Evolutionary conservation across 2,888 invertebrate genomes (phyloP).

Genomic region (Drosophila putrida): DNA sequence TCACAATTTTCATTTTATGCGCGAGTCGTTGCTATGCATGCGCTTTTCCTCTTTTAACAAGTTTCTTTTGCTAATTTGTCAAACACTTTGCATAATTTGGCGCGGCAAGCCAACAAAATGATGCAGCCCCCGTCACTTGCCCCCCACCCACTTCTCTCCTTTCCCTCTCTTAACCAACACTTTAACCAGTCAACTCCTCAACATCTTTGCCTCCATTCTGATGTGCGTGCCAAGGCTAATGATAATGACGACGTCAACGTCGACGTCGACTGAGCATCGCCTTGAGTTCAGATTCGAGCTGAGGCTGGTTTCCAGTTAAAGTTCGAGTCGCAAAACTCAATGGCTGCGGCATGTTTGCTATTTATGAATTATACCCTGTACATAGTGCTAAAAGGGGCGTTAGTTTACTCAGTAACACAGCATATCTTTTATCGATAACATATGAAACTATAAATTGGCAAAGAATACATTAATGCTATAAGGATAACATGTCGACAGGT

Average conservation of each 20-base stretch:
- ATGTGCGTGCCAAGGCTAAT: constrained; percentile 35
- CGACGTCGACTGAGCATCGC: not conserved
- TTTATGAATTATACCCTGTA: constrained; percentile 27
- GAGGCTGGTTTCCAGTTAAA: not conserved
- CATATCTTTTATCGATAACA: not conserved
- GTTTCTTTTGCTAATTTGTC: constrained; percentile 81
- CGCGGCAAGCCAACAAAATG: constrained; percentile 47
- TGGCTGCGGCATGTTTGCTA: constrained; percentile 6
- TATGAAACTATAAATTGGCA: not conserved
- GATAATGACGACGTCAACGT: constrained; percentile 21
- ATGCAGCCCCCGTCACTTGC: constrained; percentile 14
- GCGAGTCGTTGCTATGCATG: constrained; percentile 77
- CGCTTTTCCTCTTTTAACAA: constrained; percentile 77
- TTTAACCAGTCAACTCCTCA: not conserved
- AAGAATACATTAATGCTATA: too few relatives aligned
- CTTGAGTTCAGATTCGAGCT: not conserved
- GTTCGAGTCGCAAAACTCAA: not conserved
- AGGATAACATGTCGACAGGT: not conserved
- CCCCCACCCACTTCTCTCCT: constrained; percentile 1
- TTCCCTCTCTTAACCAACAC: not conserved
- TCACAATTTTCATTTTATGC: constrained; percentile 58
- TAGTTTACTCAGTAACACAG: not conserved
- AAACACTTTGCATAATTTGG: constrained; percentile 82
- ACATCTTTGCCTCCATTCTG: not conserved
- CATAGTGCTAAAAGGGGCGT: not conserved